A percentile compares a stretch with the other conserved stretches of the same genome.
phyloP scores from a whole-genome alignment of 2,113 vertebrate species.

The Chaetorhynchus papuensis region DNA sequence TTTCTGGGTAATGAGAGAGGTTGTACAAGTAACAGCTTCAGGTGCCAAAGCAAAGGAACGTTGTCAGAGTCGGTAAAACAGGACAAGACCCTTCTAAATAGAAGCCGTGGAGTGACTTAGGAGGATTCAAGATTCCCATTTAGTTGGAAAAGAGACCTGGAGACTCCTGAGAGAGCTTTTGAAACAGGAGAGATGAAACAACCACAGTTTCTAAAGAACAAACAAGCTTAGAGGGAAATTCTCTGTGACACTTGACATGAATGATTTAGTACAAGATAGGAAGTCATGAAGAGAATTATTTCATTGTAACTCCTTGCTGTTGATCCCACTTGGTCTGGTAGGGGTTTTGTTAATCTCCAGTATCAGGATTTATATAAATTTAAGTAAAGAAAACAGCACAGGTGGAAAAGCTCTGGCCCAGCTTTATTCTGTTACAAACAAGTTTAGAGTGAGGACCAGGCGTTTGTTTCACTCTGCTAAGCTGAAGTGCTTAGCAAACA shows the following conservation, averaged over 20 bases:
- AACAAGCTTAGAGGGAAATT: neutral
- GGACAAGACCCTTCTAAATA: neutral
- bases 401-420: neutral
- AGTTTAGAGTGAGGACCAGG: neutral
- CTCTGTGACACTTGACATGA: neutral
- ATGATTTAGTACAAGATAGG: neutral
- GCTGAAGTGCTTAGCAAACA: neutral
- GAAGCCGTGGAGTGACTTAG: neutral
- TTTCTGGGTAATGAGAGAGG: neutral
- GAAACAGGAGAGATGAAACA: neutral
- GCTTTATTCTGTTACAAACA: neutral
- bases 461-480: neutral
- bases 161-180: fast-evolving
- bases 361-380: neutral
- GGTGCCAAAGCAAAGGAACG: neutral
- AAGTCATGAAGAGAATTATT: neutral
- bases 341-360: neutral
- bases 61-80: neutral
- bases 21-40: neutral
- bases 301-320: neutral
- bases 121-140: neutral
- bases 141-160: neutral
- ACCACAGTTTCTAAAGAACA: neutral
- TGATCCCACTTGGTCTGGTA: neutral
- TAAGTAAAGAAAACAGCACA: neutral